Evolutionary conservation across 2,797 vertebrate genomes (phyloP).

Genomic region (Cynopterus sphinx): DNA sequence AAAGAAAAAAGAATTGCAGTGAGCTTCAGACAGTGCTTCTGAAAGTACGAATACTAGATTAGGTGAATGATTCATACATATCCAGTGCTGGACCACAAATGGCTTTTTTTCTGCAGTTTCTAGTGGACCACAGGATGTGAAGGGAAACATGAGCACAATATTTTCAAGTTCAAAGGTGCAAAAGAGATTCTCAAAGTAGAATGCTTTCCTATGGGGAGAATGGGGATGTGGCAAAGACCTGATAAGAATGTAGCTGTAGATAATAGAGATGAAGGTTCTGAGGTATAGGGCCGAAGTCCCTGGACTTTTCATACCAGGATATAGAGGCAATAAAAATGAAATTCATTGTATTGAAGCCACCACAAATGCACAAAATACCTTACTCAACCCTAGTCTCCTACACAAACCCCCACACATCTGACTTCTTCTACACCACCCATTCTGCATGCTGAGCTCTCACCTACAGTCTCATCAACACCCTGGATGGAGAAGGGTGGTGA

Average conservation of each 20-base stretch:
- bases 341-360: neutral
- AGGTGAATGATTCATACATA: neutral
- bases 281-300: neutral
- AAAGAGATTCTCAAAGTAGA: neutral
- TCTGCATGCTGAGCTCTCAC: neutral
- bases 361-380: neutral
- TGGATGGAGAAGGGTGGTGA: neutral
- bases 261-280: neutral
- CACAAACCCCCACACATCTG: neutral
- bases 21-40: neutral
- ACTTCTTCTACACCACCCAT: neutral
- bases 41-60: neutral
- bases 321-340: neutral
- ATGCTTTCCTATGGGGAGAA: neutral
- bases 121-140: neutral
- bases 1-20: neutral
- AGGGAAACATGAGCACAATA: neutral
- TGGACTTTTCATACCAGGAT: neutral
- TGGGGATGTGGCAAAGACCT: neutral
- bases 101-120: neutral
- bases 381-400: neutral
- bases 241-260: neutral
- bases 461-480: neutral
- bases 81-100: neutral
- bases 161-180: neutral